phyloP scores from a whole-genome alignment of 2,888 invertebrate species.

The Drosophila rubida region DNA sequence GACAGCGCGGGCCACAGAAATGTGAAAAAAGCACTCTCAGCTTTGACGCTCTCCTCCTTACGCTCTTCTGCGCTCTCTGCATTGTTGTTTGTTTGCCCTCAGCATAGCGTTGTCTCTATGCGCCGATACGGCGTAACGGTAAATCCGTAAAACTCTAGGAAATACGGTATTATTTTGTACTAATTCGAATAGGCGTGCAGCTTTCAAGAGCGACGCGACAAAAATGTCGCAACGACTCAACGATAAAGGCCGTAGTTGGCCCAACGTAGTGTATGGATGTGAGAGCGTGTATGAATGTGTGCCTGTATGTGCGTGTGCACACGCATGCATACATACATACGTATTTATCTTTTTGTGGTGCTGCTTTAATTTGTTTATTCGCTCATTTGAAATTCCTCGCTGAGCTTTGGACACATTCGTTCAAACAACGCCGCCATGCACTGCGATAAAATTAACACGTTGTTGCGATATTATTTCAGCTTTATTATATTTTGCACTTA shows the following conservation, averaged over 20 bases:
- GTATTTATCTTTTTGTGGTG: constrained; percentile 46
- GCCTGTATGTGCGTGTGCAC: neutral
- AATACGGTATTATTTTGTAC: constrained; percentile 82
- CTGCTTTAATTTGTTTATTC: constrained; percentile 66
- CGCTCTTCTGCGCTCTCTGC: neutral
- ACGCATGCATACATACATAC: constrained; percentile 3
- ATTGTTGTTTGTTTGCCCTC: constrained; percentile 34
- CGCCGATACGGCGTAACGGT: constrained; percentile 72
- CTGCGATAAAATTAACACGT: constrained; percentile 1
- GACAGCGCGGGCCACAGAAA: constrained; percentile 51
- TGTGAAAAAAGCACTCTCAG: neutral
- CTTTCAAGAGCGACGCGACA: constrained; percentile 34
- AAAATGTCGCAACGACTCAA: constrained; percentile 10
- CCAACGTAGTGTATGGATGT: constrained; percentile 4
- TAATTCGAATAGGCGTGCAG: constrained; percentile 78
- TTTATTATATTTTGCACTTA: too few species aligned
- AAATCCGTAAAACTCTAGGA: constrained; percentile 77
- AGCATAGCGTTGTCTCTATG: constrained; percentile 41
- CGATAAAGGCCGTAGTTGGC: constrained; percentile 45
- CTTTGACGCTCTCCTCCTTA: neutral
- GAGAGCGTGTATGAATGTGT: neutral
- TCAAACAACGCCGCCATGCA: constrained; percentile 58
- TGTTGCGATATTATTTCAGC: too few species aligned
- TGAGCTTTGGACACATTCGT: constrained; percentile 65
- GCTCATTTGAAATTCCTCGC: constrained; percentile 53